Percentiles rank a stretch among this genome's conserved stretches.
These are phyloP conservation scores for Cololabis saira DNA, from an alignment of 2,113 vertebrate genomes.

Conservation along the genomic window DNA sequence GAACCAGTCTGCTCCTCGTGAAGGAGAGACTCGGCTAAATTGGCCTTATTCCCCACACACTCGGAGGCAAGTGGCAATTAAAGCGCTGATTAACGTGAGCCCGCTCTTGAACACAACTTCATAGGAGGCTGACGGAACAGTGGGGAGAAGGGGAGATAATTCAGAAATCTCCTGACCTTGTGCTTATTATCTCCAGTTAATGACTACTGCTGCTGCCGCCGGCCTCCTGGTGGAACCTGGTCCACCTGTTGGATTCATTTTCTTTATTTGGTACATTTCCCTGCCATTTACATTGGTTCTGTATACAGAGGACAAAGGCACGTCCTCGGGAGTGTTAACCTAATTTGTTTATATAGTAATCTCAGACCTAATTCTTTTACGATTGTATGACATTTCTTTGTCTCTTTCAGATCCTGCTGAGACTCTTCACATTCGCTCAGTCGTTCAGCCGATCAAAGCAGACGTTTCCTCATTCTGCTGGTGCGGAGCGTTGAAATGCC, in stretches of 20 bases:
- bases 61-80: conserved; percentile 81
- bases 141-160: conserved; percentile 72
- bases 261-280: conserved; percentile 27
- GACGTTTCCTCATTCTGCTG: no score
- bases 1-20: conserved; percentile 72
- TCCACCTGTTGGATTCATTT: conserved; percentile 54
- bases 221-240: conserved; percentile 69
- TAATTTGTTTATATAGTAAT: conserved; percentile 65
- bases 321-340: conserved; percentile 48
- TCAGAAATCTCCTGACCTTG: conserved; percentile 76
- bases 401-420: conserved; percentile 10
- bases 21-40: conserved; percentile 74
- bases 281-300: conserved; percentile 3
- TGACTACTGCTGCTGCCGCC: conserved; percentile 67
- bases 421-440: neutral
- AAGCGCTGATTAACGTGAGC: conserved; percentile 78
- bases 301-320: conserved; percentile 11
- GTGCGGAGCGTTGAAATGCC: no score
- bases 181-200: conserved; percentile 78
- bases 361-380: conserved; percentile 15
- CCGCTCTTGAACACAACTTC: conserved; percentile 75
- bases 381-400: conserved; percentile 37
- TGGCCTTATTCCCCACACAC: conserved; percentile 78
- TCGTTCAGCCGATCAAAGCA: no score
- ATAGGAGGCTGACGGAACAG: conserved; percentile 69